These are phyloP conservation scores for Hexactinellida sp. DNA, from an alignment of 37 sponge, comb jelly and placozoan genomes.

Conservation along the genomic window DNA sequence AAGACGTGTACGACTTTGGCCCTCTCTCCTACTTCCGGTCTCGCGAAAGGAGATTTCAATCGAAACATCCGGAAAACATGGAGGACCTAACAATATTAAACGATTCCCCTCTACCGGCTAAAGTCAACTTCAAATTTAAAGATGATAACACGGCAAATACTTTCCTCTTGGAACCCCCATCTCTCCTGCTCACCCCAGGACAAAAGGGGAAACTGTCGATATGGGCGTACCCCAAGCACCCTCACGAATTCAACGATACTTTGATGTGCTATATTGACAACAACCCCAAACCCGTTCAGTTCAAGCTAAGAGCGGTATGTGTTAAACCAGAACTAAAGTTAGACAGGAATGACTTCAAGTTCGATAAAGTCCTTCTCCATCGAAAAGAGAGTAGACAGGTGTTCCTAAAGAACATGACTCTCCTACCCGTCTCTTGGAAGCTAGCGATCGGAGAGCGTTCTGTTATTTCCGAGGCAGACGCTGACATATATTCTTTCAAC, in stretches of 20 bases:
- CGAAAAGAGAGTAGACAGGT: constrained; percentile 73
- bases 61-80: constrained; percentile 74
- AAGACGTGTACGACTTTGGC: constrained; percentile 71
- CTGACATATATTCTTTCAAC: constrained; percentile 86
- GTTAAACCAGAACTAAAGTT: constrained; percentile 77
- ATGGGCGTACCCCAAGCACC: constrained; percentile 86
- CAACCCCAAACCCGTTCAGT: constrained; percentile 78
- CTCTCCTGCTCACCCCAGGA: constrained; percentile 59
- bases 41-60: constrained; percentile 47
- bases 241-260: constrained; percentile 46
- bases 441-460: constrained; percentile 66
- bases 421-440: constrained; percentile 87
- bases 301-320: constrained; percentile 60
- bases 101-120: constrained; percentile 37
- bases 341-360: constrained; percentile 76
- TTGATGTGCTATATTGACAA: constrained; percentile 74
- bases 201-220: constrained; percentile 58
- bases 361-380: constrained; percentile 79
- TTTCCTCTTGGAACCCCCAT: constrained; percentile 76
- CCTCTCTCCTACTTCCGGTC: constrained; percentile 77
- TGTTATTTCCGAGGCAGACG: constrained; percentile 18
- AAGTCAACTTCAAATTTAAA: constrained; percentile 66
- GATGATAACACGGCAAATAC: constrained; percentile 66
- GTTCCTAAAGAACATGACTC: constrained; percentile 59
- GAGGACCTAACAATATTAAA: constrained; percentile 73